These are phyloP conservation scores for Umimayanthus kanabou DNA, from an alignment of 92 coral and sea anemone species.

Conservation along the genomic window DNA sequence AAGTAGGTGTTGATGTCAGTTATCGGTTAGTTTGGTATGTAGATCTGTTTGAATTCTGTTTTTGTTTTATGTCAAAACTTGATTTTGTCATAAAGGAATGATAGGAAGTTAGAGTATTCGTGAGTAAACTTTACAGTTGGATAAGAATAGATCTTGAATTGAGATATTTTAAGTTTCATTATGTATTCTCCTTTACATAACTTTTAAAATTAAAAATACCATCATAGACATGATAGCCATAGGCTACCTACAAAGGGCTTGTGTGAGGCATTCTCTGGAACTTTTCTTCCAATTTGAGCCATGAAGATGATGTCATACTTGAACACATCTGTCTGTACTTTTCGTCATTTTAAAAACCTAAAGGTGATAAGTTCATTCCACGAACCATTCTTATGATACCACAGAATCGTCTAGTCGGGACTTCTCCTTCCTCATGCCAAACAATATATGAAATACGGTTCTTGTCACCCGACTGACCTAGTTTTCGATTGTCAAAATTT, in stretches of 20 bases:
- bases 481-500: no score
- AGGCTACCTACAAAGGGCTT: constrained; percentile 7
- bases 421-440: no score
- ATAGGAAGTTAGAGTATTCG: constrained; percentile 6
- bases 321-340: background rate
- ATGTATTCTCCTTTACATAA: no score
- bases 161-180: background rate
- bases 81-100: background rate
- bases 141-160: background rate
- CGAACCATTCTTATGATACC: background rate
- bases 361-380: background rate
- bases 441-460: no score
- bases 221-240: no score
- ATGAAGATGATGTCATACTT: background rate
- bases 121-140: background rate
- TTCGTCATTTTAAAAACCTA: background rate
- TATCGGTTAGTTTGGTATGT: no score
- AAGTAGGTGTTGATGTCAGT: no score
- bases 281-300: background rate
- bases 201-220: no score
- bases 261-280: background rate
- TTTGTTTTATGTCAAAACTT: background rate
- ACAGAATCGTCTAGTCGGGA: background rate
- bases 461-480: no score
- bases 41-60: no score